These are phyloP conservation scores for Melanotaenia trifasciata DNA, from an alignment of 2,797 vertebrate genomes.

Conservation along the genomic window DNA sequence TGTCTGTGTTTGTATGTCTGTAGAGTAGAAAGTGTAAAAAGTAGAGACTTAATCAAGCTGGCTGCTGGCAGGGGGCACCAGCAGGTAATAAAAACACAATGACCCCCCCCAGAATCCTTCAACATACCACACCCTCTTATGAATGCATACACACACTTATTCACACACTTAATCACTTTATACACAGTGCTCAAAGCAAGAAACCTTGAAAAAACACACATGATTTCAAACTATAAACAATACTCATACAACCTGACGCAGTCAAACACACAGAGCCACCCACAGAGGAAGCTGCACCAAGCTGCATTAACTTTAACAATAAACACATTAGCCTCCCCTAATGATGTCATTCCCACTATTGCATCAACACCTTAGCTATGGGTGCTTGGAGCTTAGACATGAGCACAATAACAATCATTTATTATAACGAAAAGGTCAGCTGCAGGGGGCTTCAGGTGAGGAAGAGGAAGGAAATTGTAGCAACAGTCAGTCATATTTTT, in stretches of 20 bases:
- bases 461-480: conserved; percentile 45
- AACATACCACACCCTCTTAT: conserved; percentile 27
- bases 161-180: conserved; percentile 19
- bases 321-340: conserved; percentile 76
- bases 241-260: conserved; percentile 23
- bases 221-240: conserved; percentile 27
- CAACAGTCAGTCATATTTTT: conserved; percentile 17
- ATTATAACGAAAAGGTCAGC: conserved; percentile 51
- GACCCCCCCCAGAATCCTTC: conserved; percentile 60
- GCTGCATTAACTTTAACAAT: conserved; percentile 72
- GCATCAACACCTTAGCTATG: conserved; percentile 56
- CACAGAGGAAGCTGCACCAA: conserved; percentile 18
- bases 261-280: conserved; percentile 20
- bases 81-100: conserved; percentile 75
- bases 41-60: conserved; percentile 70
- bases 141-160: conserved; percentile 29
- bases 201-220: conserved; percentile 19
- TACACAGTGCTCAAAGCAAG: conserved; percentile 12
- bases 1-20: conserved; percentile 2
- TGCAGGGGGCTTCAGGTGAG: conserved; percentile 23
- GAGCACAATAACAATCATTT: conserved; percentile 45
- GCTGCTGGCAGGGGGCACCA: conserved; percentile 64
- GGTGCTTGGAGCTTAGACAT: conserved; percentile 42
- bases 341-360: conserved; percentile 66
- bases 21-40: conserved; percentile 12